Base-by-base conservation (phyloP, 2,888 invertebrate genomes). In the Phortica magna region DNA sequence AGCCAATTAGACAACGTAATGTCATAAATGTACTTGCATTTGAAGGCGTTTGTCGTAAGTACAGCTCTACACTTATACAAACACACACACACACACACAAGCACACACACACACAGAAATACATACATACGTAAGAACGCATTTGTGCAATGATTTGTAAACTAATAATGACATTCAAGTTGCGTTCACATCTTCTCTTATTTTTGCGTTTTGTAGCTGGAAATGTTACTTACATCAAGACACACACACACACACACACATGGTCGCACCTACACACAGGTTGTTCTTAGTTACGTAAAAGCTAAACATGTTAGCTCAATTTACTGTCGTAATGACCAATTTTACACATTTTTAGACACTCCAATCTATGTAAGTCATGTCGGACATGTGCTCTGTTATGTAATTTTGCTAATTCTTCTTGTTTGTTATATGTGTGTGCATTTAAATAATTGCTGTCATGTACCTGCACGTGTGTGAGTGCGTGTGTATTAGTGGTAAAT, bases 81-180 rank as follows among this genome's bases (percentile, higher is more conserved):
- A 48, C 48, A 48, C 14, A 48, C 48, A 14, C 2, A 14, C 48
- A 14, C 48, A 12, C 14, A 43, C 43, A 43, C 43, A 43, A 6
- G 10, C 6, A 48, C 48, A 14, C 9, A 14, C 48, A 14, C 7
- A 12, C 14, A 48, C 48, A 48, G 4, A 48, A 3, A 48, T 0
- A 48, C 48, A 48, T 14, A 48, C 48, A 48, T 12, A 2, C 14
- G 48, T 48, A 9, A 48, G 31, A 31, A 31, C 31, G 31, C 31
- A 48, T 48, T 48, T 64, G 31, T 64, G 43, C 68, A 68, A 43
- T 68, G 68, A 43, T 68, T 68, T 68, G 68, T 48, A 43, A 43
- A 68, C 12, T 68, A 68, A 68, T 68, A 39, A 68, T 42, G 19
- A 10, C 68, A 31, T 39, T 31, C 39, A 64, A 31, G 31, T 39